phyloP scores from a whole-genome alignment of 2,113 vertebrate species.

The Larimichthys crocea region DNA sequence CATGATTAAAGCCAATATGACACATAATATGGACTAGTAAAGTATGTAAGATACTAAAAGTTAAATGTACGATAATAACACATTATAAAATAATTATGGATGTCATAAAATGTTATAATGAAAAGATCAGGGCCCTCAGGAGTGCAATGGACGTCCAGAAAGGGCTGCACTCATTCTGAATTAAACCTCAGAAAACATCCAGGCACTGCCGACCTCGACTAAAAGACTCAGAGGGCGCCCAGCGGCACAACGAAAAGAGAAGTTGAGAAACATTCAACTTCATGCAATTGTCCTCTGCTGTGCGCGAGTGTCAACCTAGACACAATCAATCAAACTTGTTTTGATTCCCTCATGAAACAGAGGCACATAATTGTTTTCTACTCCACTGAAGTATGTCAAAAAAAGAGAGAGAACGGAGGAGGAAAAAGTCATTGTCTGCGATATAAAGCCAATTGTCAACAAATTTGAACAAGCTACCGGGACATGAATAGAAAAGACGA shows the following conservation, averaged over 20 bases:
- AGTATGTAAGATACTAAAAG: background rate
- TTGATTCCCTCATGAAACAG: background rate
- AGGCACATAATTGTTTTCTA: background rate
- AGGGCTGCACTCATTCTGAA: background rate
- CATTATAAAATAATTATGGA: too few species aligned
- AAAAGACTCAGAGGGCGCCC: background rate
- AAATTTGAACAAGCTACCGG: too few species aligned
- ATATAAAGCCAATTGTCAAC: background rate
- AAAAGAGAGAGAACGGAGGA: background rate
- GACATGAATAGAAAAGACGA: background rate
- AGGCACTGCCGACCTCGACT: background rate
- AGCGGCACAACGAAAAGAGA: background rate
- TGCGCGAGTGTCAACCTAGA: background rate
- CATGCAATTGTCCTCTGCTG: background rate
- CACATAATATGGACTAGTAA: background rate
- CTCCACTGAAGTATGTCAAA: background rate
- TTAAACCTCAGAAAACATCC: background rate
- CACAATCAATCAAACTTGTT: slow-evolving; percentile 2
- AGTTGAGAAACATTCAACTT: background rate
- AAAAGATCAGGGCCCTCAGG: background rate
- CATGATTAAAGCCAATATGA: background rate
- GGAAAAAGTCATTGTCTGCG: background rate
- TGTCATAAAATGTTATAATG: background rate
- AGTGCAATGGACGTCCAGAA: background rate
- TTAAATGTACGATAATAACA: background rate